Conservation (phyloP, 2,888 invertebrate genomes). For the Sinotaia quadrata region DNA sequence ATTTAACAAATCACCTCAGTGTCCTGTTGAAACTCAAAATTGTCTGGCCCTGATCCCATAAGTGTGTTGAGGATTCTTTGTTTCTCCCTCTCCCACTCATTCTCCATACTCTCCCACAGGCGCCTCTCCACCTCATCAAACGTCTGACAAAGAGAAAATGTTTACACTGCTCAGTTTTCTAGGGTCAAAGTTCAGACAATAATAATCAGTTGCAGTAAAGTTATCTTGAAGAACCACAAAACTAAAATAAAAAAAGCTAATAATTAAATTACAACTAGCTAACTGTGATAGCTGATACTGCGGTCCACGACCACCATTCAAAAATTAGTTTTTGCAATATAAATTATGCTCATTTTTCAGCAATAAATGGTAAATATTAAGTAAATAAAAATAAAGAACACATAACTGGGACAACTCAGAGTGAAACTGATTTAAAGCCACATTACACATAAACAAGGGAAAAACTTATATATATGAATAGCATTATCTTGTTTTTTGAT, state of each 20-base stretch:
- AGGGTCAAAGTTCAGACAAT: not conserved
- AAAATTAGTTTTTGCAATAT: too few relatives aligned
- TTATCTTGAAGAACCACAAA: not conserved
- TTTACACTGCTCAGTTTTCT: not conserved
- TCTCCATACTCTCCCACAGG: conserved; percentile 83
- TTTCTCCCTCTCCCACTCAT: conserved; percentile 94
- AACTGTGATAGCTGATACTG: not conserved
- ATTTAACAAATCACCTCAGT: conserved; percentile 59
- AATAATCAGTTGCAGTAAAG: not conserved
- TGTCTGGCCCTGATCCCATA: conserved; percentile 88
- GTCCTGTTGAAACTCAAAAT: conserved; percentile 77
- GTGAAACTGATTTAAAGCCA: too few relatives aligned
- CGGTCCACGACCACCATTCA: not conserved
- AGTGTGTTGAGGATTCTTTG: conserved; percentile 89
- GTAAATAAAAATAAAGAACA: too few relatives aligned
- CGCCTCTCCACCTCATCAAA: conserved; percentile 76
- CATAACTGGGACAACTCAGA: too few relatives aligned
- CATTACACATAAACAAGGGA: too few relatives aligned
- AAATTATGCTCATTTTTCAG: too few relatives aligned
- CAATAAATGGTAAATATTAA: too few relatives aligned
- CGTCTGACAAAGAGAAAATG: conserved; percentile 72
- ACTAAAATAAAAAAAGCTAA: not conserved
- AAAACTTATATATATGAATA: too few relatives aligned
- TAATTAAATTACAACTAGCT: not conserved
- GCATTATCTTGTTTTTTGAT: too few relatives aligned